Evolutionary conservation across 2,888 invertebrate genomes (phyloP), one percentile per base, ranked within the genome.

Genomic region (Hemaris fuciformis): DNA sequence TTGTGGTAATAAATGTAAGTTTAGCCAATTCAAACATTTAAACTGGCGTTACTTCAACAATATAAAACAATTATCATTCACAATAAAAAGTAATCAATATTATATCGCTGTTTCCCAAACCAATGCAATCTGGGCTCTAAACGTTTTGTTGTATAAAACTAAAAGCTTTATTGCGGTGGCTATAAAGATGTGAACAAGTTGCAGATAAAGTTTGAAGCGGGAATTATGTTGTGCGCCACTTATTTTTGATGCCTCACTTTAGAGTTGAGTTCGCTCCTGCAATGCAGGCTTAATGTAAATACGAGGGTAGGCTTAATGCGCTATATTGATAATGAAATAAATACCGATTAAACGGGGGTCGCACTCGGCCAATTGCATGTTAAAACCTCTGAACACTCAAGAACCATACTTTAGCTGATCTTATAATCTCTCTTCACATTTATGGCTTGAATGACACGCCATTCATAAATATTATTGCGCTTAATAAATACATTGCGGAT

Each of bases 261-360:
- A 15, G 31, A 31, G 18, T 18, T 53, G 18, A 53, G 53, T 53
- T 18, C 53, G 53, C 7, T 31, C 27, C 53, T 59, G 31, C 53
- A 45, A 46, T 61, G 46, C 15, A 42, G 60, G 34, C 59, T 27
- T 31, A 34, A 46, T 60, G 60, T 57, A 27, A 22, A 41, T 22
- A 22, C 31, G 46, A 23, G 27, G 38, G 43, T 22, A 41, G 27
- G 27, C 20, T 27, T 25, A 38, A 34, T 45, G 34, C 61, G 41
- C 13, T 15, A 59, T 53, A 60, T 53, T 53, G 53, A 53, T 53
- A 53, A 53, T 53, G 18, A 53, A 31, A 53, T 53, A 53, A 53
- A 53, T 31, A 18, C 18, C 20, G 53, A 53, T 31, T 18, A 53
- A 53, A 27, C 31, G 18, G 10, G 31, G 31, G 53, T 31, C 53